Evolutionary conservation across 2,797 vertebrate genomes (phyloP).

Genomic region (Siniperca scherzeri): DNA sequence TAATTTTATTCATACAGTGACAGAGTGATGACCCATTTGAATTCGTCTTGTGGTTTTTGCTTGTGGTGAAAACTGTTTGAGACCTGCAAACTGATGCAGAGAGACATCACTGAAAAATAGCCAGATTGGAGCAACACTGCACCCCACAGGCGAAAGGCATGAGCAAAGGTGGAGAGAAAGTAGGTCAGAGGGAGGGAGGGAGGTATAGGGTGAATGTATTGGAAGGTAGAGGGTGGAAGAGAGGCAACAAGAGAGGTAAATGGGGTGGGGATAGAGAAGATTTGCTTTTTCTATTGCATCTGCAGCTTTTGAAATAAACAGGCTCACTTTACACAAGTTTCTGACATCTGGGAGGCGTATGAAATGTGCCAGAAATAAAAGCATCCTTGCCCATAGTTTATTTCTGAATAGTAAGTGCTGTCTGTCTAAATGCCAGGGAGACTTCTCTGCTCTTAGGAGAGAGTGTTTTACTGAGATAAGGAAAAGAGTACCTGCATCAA

Average conservation of each 20-base stretch:
- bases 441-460: constrained; percentile 2
- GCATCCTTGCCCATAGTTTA: background rate
- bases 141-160: constrained; percentile 71
- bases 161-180: constrained; percentile 59
- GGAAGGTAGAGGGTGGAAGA: constrained; percentile 22
- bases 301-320: constrained; percentile 26
- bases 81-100: constrained; percentile 34
- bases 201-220: constrained; percentile 11
- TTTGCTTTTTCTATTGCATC: background rate
- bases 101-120: constrained; percentile 15
- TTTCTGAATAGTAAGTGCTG: constrained; percentile 31
- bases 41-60: constrained; percentile 23
- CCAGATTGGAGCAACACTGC: constrained; percentile 70
- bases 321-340: constrained; percentile 16
- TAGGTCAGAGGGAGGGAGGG: constrained; percentile 68
- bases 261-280: background rate
- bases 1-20: constrained; percentile 10
- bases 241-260: background rate
- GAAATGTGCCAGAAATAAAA: constrained; percentile 31
- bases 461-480: constrained; percentile 39
- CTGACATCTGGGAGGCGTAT: constrained; percentile 6
- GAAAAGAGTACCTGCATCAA: background rate
- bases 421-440: constrained; percentile 34
- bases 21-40: constrained; percentile 61
- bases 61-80: constrained; percentile 9